Conservation (phyloP, 53 echinoderm and acorn worm species). For the Mesocentrotus franciscanus region DNA sequence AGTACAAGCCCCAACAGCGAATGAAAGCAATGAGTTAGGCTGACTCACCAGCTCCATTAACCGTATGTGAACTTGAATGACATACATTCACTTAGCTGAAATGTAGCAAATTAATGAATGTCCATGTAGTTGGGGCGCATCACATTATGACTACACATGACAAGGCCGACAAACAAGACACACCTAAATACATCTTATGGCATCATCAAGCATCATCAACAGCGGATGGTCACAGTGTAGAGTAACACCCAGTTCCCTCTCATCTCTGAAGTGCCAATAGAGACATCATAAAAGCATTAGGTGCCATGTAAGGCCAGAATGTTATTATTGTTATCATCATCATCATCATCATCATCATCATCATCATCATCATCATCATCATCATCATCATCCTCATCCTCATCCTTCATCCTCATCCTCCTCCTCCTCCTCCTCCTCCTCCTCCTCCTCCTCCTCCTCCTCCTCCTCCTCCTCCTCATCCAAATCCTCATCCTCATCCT, state of each 20-base stretch:
- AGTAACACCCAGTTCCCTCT: not conserved
- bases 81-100: not conserved
- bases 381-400: not conserved
- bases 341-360: no score
- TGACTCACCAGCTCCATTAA: not conserved
- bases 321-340: no score
- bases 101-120: conserved; percentile 33
- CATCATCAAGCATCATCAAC: not conserved
- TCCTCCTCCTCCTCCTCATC: no score
- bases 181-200: not conserved
- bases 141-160: conserved; percentile 15
- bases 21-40: not conserved
- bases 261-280: no score
- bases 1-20: not conserved
- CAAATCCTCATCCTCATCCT: no score
- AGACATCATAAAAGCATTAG: no score
- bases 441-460: no score
- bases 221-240: no score
- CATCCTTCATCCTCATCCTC: not conserved
- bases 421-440: not conserved
- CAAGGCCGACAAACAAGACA: not conserved
- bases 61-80: not conserved
- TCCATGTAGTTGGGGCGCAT: not conserved
- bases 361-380: no score
- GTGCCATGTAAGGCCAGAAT: no score